phyloP scores from a whole-genome alignment of 2,113 vertebrate genomes.

The pig (Sus scrofa) region DNA sequence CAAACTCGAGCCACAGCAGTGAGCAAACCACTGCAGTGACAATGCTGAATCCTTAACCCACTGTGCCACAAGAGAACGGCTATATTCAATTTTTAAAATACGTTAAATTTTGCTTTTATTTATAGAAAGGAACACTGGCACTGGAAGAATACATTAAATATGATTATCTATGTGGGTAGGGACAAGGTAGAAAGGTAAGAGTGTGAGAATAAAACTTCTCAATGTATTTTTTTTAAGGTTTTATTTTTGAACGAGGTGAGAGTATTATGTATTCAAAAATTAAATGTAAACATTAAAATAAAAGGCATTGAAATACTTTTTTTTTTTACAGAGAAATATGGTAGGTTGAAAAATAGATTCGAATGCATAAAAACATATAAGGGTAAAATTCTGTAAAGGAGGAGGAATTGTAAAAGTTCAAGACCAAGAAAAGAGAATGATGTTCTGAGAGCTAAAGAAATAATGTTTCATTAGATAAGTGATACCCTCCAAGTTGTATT shows the following conservation, averaged over 20 bases:
- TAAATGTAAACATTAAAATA: conserved; percentile 10
- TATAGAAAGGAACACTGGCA: conserved; percentile 1
- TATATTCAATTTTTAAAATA: conserved; percentile 9
- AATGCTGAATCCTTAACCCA: too few relatives aligned
- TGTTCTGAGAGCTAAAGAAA: conserved; percentile 37
- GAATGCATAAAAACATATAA: conserved; percentile 5
- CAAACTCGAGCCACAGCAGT: too few relatives aligned
- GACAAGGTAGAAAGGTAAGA: neutral
- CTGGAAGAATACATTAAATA: conserved; percentile 39
- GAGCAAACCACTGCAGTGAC: too few relatives aligned
- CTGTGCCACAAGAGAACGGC: too few relatives aligned
- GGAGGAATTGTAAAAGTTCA: conserved; percentile 9
- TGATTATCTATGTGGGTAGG: neutral
- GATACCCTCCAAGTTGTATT: neutral
- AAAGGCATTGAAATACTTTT: conserved; percentile 28
- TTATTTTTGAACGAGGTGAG: conserved; percentile 35
- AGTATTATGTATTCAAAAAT: conserved; percentile 31
- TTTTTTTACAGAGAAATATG: conserved; percentile 25
- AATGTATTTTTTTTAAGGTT: conserved; percentile 24
- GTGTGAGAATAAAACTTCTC: neutral
- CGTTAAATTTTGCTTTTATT: conserved; percentile 31
- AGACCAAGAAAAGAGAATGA: conserved; percentile 42
- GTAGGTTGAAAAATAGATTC: conserved; percentile 12
- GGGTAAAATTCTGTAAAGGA: neutral
- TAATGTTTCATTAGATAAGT: neutral